Conservation (phyloP, 2,888 invertebrate species). For the Pandemis corylana region DNA sequence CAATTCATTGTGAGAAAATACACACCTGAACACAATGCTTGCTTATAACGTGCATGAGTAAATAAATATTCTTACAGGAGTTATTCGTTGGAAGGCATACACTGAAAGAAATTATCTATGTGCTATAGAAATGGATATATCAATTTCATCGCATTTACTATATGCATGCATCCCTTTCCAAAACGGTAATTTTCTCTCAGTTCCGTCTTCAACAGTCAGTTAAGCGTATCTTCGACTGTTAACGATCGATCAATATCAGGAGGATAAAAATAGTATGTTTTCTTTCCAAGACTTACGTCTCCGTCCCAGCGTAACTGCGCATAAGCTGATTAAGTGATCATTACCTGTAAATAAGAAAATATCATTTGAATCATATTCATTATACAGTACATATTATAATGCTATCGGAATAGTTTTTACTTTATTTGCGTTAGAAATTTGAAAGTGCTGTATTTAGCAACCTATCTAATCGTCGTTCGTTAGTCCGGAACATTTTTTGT, state of each 20-base stretch:
- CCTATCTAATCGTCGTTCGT: too few relatives aligned
- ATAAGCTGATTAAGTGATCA: slow-evolving; percentile 1
- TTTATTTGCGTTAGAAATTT: too few relatives aligned
- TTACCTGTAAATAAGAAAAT: slow-evolving; percentile 28
- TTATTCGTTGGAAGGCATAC: neutral
- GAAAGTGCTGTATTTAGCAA: too few relatives aligned
- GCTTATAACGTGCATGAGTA: neutral
- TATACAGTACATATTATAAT: too few relatives aligned
- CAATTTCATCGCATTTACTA: too few relatives aligned
- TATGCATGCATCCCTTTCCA: too few relatives aligned
- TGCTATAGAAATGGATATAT: too few relatives aligned
- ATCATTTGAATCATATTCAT: neutral
- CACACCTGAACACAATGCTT: neutral
- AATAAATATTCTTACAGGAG: neutral
- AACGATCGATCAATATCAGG: neutral
- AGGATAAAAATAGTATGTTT: neutral
- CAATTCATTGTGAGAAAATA: neutral
- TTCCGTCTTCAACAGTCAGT: neutral
- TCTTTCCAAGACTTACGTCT: slow-evolving; percentile 8
- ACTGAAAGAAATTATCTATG: too few relatives aligned
- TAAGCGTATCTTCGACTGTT: neutral
- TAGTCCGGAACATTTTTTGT: too few relatives aligned
- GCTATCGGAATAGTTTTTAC: too few relatives aligned
- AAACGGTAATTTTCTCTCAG: neutral
- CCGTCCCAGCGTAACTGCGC: neutral